A percentile compares a stretch with the other conserved stretches of the same genome.
Evolutionary conservation across 2,797 vertebrate genomes (phyloP).

Genomic region (Myioborus miniatus): DNA sequence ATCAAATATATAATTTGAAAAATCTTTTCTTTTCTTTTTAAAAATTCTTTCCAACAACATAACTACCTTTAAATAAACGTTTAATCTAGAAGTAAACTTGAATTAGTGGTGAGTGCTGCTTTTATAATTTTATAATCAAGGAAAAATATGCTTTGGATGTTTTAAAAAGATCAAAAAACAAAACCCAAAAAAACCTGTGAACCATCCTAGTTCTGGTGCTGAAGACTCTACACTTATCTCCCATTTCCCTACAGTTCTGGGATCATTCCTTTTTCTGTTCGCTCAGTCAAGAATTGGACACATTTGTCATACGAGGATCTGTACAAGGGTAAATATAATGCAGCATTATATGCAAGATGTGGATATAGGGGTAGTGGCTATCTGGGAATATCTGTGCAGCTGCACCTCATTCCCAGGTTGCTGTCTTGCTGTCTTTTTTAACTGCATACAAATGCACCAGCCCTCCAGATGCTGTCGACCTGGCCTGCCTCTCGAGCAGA

Average conservation of each 20-base stretch:
- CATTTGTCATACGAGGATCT: accelerated
- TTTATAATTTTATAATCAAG: not conserved
- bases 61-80: not conserved
- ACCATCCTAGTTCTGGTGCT: not conserved
- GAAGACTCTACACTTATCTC: not conserved
- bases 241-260: not conserved
- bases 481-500: not conserved
- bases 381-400: not conserved
- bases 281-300: too few relatives aligned
- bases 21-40: not conserved
- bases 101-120: not conserved
- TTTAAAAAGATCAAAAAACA: not conserved
- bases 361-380: not conserved
- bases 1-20: not conserved
- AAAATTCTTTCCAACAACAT: not conserved
- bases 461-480: not conserved
- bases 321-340: not conserved
- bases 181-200: not conserved
- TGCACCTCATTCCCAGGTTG: not conserved
- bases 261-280: not conserved
- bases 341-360: not conserved
- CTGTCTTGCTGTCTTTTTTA: not conserved
- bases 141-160: not conserved
- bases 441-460: not conserved
- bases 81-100: not conserved